Evolutionary conservation across 2,113 vertebrate genomes (phyloP).

Genomic region (Gymnogyps californianus): DNA sequence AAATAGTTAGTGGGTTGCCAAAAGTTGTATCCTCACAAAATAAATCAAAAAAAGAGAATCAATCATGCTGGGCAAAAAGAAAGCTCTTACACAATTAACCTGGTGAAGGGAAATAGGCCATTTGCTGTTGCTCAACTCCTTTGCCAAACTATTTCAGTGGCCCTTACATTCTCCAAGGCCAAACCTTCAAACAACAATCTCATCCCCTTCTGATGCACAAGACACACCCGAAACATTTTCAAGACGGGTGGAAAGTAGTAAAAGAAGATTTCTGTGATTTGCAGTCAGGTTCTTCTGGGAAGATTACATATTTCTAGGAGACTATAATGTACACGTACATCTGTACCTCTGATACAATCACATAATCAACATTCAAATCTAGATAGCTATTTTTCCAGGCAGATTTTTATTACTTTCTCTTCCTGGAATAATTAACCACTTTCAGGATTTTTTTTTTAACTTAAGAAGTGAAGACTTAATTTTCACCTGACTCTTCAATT

Average conservation of each 20-base stretch:
- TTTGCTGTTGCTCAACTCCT: slow-evolving; percentile 11
- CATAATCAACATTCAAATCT: slow-evolving; percentile 8
- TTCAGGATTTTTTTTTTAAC: background rate
- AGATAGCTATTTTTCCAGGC: background rate
- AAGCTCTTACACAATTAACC: slow-evolving; percentile 13
- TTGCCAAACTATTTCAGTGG: background rate
- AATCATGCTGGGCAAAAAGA: background rate
- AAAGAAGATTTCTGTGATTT: slow-evolving; percentile 51
- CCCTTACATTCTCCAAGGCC: background rate
- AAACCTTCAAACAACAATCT: background rate
- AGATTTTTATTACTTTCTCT: slow-evolving; percentile 29
- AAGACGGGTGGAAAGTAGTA: slow-evolving; percentile 21
- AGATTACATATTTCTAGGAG: slow-evolving; percentile 38
- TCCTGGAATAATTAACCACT: background rate
- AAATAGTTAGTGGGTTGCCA: slow-evolving; percentile 9
- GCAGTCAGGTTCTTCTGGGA: slow-evolving; percentile 53
- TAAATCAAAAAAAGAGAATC: background rate
- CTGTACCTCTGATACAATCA: slow-evolving; percentile 15
- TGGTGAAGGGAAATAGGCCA: background rate
- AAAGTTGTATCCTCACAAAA: background rate
- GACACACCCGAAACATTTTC: slow-evolving; percentile 44
- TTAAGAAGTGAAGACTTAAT: background rate
- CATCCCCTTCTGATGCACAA: background rate
- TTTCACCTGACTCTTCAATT: background rate
- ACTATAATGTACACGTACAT: background rate